Conservation (phyloP, 2,113 vertebrate species). For the Chaetodon trifascialis region DNA sequence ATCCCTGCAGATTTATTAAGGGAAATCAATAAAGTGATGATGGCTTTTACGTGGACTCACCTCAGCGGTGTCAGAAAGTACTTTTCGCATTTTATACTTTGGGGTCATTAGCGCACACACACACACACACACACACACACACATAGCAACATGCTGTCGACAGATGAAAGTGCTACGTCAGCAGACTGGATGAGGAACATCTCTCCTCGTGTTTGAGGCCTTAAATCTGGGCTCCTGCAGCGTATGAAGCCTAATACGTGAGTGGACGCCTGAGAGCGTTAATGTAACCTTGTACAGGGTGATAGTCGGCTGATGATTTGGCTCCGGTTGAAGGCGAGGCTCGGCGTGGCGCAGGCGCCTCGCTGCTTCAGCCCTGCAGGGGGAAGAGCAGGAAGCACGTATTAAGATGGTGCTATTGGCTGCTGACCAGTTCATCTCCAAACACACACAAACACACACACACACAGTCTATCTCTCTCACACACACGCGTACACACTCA, state of each 20-base stretch:
- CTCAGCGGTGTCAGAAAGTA: not conserved
- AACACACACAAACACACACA: conserved; percentile 29
- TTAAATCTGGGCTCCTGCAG: not conserved
- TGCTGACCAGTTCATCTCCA: conserved; percentile 62
- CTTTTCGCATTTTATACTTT: not conserved
- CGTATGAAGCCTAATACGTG: conserved; percentile 7
- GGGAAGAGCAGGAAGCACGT: conserved; percentile 30
- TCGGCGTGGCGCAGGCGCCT: conserved; percentile 24
- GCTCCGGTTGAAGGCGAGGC: conserved; percentile 52
- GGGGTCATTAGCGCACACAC: not conserved
- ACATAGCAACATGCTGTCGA: conserved; percentile 1
- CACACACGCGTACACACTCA: not conserved
- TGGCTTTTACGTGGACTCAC: conserved; percentile 24
- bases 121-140: conserved; percentile 4
- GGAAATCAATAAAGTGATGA: conserved; percentile 35
- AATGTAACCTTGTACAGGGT: conserved; percentile 62
- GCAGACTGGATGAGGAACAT: not conserved
- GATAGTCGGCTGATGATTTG: conserved; percentile 63
- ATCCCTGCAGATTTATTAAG: conserved; percentile 27
- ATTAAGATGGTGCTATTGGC: conserved; percentile 76
- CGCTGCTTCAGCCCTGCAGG: conserved; percentile 34
- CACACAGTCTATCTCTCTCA: not conserved
- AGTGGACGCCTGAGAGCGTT: conserved; percentile 39
- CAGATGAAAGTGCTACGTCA: not conserved
- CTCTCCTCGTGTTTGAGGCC: not conserved